Base-by-base conservation (phyloP, 2,888 invertebrate species). In the Malacosoma neustria region DNA sequence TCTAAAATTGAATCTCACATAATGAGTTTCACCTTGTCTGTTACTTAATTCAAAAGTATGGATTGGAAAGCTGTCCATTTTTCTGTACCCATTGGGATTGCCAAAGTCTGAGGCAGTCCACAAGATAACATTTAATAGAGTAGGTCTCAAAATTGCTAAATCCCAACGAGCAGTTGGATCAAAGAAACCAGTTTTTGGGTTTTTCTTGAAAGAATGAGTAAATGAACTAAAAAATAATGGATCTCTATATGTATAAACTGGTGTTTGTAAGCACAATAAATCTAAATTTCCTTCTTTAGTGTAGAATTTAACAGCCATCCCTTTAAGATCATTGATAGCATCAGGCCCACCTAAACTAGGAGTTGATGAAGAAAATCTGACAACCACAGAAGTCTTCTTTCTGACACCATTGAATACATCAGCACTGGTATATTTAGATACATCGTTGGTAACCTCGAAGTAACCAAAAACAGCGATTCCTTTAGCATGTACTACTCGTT, bases 401-500 rank as follows among this genome's bases (percentile, higher is more conserved):
- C 93, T 94, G 29, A 94, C 74, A 13, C 77, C 72, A 11, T 90
- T 89, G 67, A 95, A 95, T 0, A 94, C 74, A 47, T 90, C 90
- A 0, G 94, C 93, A 38, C 91, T 92, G 37, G 87, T 87, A 61
- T 93, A 95, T 56, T 91, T 88, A 1, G 89, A 87, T 33, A 95
- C 92, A 64, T 95, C 93, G 52, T 94, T 89, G 0, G 94, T 94
- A 2, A 94, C 92, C 71, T 93, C 92, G 51, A 95, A 93, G 57
- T 92, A 92, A 1, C 92, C 94, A 62, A 92, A 93, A 1, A 93
- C 93, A 11, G 93, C 96, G 30, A 92, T 92, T 41, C 97, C 97
- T 77, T 97, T 97, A 1, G 97, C 96, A 66, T 96, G 96, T 1
- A 95, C 96, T 0, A 96, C 93, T 50, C 97, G 88, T 65, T 97